phyloP scores from a whole-genome alignment of 2,888 invertebrate species.

The Eremobia ochroleuca region DNA sequence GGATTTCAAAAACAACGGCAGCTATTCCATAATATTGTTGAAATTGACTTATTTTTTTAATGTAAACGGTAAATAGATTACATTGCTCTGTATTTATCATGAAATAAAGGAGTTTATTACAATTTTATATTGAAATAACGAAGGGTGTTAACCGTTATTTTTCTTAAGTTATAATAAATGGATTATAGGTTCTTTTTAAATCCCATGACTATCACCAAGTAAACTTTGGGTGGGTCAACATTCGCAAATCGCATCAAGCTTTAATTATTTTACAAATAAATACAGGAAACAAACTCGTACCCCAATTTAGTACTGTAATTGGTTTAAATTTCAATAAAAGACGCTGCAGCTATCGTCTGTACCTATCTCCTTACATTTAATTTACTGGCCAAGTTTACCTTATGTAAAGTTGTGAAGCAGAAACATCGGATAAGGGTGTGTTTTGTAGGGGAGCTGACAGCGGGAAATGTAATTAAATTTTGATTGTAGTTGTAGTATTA shows the following conservation, averaged over 20 bases:
- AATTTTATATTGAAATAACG: no score
- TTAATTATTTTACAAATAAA: constrained; percentile 10
- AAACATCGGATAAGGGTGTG: constrained; percentile 42
- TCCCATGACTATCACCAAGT: no score
- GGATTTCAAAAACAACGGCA: no score
- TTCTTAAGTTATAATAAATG: no score
- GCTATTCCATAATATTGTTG: no score
- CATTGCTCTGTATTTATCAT: no score
- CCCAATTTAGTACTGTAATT: constrained; percentile 50
- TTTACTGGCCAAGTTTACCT: constrained; percentile 73
- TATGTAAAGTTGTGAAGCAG: constrained; percentile 62
- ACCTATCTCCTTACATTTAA: constrained; percentile 69
- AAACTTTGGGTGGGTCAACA: no score
- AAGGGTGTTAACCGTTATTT: no score
- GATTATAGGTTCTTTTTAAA: no score
- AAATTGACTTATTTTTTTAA: no score
- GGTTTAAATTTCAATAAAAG: constrained; percentile 66
- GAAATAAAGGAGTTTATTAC: no score
- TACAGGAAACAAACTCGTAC: background rate
- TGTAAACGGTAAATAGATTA: no score
- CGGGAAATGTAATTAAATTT: constrained; percentile 58
- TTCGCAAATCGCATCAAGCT: background rate
- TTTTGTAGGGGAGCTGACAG: constrained; percentile 34
- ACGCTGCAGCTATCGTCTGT: constrained; percentile 38
- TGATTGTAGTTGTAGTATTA: constrained; percentile 31